Base-by-base conservation (phyloP, 23 tunicate species). In the Ciona savignyi region DNA sequence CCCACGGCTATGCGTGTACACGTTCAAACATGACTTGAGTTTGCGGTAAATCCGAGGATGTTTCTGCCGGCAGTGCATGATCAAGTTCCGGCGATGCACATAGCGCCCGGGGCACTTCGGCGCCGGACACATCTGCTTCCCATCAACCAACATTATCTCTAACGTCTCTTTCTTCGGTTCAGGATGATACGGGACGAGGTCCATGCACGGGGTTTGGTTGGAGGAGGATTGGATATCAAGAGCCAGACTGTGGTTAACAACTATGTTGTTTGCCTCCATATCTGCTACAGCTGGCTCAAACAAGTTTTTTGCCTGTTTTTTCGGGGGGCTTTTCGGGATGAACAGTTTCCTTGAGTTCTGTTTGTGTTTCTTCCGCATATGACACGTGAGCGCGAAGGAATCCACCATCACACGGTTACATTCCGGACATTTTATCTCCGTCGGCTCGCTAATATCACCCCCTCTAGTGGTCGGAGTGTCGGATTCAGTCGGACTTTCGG, bases 321-420 rank as follows among this genome's bases (percentile, higher is more conserved):
- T 49, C 22, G 33, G 34, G 9, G 32, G 0, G 0, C 23, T 72
- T 3, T 23, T 35, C 19, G 84, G 84, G 23, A 79, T 34, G 72
- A 86, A 86, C 77, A 86, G 60, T 62, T 73, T 81, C 27, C 78
- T 79, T 32, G 84, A 67, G 31, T 74, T 70, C 2, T 70, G 78
- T 72, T 86, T 86, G 68, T 86, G 93, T 35, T 77, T 74, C 56
- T 77, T 77, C 29, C 93, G 64, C 93, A 86, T 86, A 83, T 86
- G 93, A 60, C 93, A 86, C 9, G 84, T 68, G 3, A 86, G 75
- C 2, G 93, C 84, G 33, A 86, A 86, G 2, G 71, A 81, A 24
- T 62, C 35, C 34, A 66, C 28, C 81, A 86, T 74, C 20, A 56
- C 60, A 26, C 69, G 73, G 0, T 62, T 62, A 34, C 93, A 86